Base-by-base conservation (phyloP, 2,888 invertebrate species). In the Drosophila phalerata region DNA sequence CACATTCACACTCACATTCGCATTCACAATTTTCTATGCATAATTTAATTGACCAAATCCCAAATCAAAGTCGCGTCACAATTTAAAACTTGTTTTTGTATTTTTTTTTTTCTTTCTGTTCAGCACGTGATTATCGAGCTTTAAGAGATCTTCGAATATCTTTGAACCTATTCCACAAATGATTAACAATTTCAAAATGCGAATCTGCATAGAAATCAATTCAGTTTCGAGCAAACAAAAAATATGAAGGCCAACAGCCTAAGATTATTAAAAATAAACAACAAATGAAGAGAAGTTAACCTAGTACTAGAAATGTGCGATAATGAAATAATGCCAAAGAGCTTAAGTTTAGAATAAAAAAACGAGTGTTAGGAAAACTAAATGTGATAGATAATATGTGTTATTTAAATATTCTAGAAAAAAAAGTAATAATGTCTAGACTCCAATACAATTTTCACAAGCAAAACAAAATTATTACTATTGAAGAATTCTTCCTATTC, bases 21-120 rank as follows among this genome's bases (percentile, higher is more conserved):
- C n/a, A 51, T 17, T 53, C 34, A 28, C 60, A 38, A 19, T 53
- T 56, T 38, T 38, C 19, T n/a, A 64, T 56, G 55, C 55, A 56
- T 56, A 56, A 56, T 56, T 43, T 32, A 34, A 37, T 45, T 47
- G 57, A 37, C 34, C 47, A 9, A 57, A 32, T 47, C 56, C 56
- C 45, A 47, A 57, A 37, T 43, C n/a, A 11, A 56, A 43, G 22
- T 56, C 43, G 34, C 69, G 45, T 64, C 52, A 71, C 64, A 34
- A 22, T 56, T n/a, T 43, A 38, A 73, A 73, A 74, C 74, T 19
- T 22, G 74, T 73, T 73, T 73, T 25, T 11, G 9, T 10, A 13
- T 28, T 73, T 73, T 73, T 25, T 11, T 11, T 10, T n/a, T 28
- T 67, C 73, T 72, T 67, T 22, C 13, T 13, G 5, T 11, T 19